Evolutionary conservation across 92 coral and sea anemone species (phyloP).

Genomic region (Phenganax marumi): DNA sequence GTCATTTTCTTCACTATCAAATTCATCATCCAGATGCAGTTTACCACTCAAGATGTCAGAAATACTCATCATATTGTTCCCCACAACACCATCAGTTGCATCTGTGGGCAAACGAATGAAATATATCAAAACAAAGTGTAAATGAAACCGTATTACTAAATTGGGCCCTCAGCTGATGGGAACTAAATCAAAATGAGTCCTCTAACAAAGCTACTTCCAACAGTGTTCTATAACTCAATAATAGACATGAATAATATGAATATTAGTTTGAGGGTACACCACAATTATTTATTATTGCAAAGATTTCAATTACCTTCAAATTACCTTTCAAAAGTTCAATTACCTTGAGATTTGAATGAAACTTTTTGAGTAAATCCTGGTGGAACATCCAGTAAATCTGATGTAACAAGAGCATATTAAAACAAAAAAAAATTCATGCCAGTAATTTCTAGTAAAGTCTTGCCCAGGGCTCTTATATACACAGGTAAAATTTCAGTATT

Average conservation of each 20-base stretch:
- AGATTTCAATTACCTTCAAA: too few relatives aligned
- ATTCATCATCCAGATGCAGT: slow-evolving; percentile 73
- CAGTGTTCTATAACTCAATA: too few relatives aligned
- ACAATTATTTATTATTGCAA: too few relatives aligned
- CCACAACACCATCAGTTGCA: background rate
- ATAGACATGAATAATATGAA: too few relatives aligned
- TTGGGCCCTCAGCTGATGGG: background rate
- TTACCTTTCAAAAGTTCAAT: too few relatives aligned
- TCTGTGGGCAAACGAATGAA: background rate
- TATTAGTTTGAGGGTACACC: too few relatives aligned
- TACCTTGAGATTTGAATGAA: slow-evolving; percentile 49
- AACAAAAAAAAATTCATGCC: too few relatives aligned
- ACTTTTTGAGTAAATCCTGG: slow-evolving; percentile 70
- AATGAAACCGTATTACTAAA: background rate
- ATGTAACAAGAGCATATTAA: background rate
- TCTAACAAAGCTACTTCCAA: slow-evolving; percentile 41
- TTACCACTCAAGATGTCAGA: slow-evolving; percentile 74
- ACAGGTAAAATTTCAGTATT: background rate
- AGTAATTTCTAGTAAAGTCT: background rate
- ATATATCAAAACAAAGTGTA: background rate
- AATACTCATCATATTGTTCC: slow-evolving; percentile 58
- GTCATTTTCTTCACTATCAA: slow-evolving; percentile 65
- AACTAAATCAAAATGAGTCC: background rate
- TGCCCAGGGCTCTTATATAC: background rate
- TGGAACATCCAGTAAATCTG: slow-evolving; percentile 74